Conservation (phyloP, 2,113 vertebrate genomes). For the Alosa alosa region DNA sequence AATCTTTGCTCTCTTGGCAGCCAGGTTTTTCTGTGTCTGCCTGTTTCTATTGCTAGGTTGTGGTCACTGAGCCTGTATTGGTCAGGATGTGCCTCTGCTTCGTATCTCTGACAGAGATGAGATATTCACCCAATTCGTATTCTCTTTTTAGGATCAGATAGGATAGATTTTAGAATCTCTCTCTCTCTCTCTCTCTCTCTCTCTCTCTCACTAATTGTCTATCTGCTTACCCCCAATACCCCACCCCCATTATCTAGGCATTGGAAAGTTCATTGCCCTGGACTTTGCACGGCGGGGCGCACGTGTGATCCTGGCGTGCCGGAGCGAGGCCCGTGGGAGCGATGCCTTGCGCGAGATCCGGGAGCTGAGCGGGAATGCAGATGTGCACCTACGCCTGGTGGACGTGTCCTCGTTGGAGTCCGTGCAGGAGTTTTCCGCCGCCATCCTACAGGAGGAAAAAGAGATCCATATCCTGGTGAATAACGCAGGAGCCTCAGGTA, state of each 20-base stretch:
- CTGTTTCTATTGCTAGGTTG: too few relatives aligned
- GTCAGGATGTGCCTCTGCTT: too few relatives aligned
- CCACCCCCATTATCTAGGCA: slow-evolving; percentile 62
- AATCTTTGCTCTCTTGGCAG: too few relatives aligned
- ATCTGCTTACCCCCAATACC: neutral
- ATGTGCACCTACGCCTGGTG: slow-evolving; percentile 72
- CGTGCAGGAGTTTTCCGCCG: slow-evolving; percentile 67
- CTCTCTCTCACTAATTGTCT: neutral
- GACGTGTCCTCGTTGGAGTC: slow-evolving; percentile 80
- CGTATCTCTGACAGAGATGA: too few relatives aligned
- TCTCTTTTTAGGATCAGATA: too few relatives aligned
- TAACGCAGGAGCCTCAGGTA: slow-evolving; percentile 77
- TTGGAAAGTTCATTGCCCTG: slow-evolving; percentile 78
- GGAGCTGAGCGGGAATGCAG: slow-evolving; percentile 62
- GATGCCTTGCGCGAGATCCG: slow-evolving; percentile 70
- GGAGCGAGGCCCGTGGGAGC: slow-evolving; percentile 63
- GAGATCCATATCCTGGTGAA: slow-evolving; percentile 83
- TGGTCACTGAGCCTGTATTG: too few relatives aligned
- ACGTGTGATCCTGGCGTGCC: slow-evolving; percentile 81
- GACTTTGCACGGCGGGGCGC: slow-evolving; percentile 79
- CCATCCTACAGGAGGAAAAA: slow-evolving; percentile 69
- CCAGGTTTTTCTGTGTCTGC: too few relatives aligned
- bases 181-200: neutral
- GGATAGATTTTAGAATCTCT: neutral
- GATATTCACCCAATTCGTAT: too few relatives aligned